Percentiles rank a stretch among this genome's conserved stretches.
phyloP scores from a whole-genome alignment of 2,888 invertebrate genomes.

The Lycia hirtaria region DNA sequence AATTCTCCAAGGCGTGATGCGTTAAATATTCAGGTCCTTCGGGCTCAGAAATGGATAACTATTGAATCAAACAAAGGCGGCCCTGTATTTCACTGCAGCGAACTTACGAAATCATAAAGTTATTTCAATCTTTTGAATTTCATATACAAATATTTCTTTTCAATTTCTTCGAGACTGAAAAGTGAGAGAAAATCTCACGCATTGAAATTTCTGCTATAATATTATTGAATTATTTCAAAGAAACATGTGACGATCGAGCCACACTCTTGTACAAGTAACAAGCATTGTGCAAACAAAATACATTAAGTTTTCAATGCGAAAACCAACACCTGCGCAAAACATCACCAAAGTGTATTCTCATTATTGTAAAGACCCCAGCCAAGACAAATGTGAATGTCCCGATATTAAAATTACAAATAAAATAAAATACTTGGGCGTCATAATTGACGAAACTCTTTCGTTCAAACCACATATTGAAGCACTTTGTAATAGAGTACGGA shows the following conservation, averaged over 20 bases:
- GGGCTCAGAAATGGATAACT: constrained; percentile 13
- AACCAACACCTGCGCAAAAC: too few relatives aligned
- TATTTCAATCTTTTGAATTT: constrained; percentile 10
- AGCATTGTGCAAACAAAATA: too few relatives aligned
- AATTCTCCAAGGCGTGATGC: constrained; percentile 8
- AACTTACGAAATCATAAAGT: constrained; percentile 11
- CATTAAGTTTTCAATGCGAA: too few relatives aligned
- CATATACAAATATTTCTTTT: constrained; percentile 3
- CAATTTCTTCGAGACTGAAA: constrained; percentile 1
- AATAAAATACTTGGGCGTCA: too few relatives aligned
- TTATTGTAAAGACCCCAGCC: too few relatives aligned
- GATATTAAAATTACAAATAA: too few relatives aligned
- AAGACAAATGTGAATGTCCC: too few relatives aligned
- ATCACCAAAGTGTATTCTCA: too few relatives aligned
- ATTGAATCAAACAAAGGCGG: constrained; percentile 16
- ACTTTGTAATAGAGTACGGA: too few relatives aligned
- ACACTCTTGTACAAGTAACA: neutral
- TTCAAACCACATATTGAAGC: too few relatives aligned
- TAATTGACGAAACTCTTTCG: too few relatives aligned
- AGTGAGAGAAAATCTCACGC: neutral
- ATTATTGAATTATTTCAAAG: neutral
- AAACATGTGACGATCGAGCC: neutral
- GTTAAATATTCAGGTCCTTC: constrained; percentile 14
- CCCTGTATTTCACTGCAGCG: constrained; percentile 8
- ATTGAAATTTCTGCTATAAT: neutral